Conservation (phyloP, 2,113 vertebrate species). For the Ceuthmochares aereus region DNA sequence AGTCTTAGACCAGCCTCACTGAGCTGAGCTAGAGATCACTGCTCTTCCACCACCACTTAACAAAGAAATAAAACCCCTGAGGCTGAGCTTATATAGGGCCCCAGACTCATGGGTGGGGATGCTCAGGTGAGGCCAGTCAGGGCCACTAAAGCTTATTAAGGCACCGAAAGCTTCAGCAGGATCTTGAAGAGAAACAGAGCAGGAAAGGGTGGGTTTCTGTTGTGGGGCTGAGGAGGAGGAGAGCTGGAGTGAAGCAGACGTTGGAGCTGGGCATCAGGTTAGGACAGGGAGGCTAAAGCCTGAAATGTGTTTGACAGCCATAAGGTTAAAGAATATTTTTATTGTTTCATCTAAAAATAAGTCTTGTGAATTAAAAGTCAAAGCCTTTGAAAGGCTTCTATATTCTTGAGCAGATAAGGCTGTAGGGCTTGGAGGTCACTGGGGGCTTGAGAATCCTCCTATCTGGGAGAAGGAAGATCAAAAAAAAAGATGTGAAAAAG, state of each 20-base stretch:
- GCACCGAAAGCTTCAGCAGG: accelerated
- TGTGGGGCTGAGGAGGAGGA: accelerated
- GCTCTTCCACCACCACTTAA: accelerated
- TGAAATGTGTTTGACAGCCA: accelerated
- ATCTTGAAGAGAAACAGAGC: accelerated
- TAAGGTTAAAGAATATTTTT: accelerated
- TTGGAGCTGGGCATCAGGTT: accelerated
- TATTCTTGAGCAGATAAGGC: no score
- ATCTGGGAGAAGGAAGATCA: neutral
- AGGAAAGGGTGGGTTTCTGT: accelerated
- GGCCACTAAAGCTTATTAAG: neutral
- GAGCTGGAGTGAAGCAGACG: accelerated
- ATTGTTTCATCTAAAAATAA: neutral
- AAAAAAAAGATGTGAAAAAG: neutral
- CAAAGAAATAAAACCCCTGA: accelerated
- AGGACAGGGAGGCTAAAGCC: neutral
- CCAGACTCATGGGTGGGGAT: neutral
- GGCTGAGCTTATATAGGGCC: neutral
- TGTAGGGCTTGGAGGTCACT: accelerated
- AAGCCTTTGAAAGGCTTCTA: neutral
- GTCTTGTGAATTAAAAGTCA: accelerated
- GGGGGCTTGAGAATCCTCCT: neutral
- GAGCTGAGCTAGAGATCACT: accelerated
- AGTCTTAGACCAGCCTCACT: accelerated
- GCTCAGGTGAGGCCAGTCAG: neutral